These are phyloP conservation scores for Drosophila lutescens DNA, from an alignment of 2,888 invertebrate species.

Conservation along the genomic window DNA sequence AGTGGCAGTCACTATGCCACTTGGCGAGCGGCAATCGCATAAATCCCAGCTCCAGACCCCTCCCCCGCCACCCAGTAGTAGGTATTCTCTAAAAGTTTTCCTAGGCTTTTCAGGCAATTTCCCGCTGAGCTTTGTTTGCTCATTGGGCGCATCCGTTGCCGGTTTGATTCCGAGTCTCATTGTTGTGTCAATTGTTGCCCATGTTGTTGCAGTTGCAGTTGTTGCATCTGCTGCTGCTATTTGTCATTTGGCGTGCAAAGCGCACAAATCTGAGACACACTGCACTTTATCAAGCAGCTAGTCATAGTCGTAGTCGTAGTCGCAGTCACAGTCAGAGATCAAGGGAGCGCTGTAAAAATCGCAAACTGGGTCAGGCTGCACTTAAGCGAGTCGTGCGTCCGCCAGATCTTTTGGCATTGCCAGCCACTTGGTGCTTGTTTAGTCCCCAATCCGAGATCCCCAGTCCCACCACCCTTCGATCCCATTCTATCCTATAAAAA, in stretches of 20 bases:
- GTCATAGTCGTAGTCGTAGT: conserved; percentile 15
- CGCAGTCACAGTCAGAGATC: conserved; percentile 57
- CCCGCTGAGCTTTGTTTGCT: conserved; percentile 78
- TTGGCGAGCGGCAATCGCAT: conserved; percentile 75
- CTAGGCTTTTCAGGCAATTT: conserved; percentile 67
- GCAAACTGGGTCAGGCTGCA: conserved; percentile 75
- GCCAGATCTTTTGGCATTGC: conserved; percentile 65
- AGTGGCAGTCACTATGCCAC: conserved; percentile 77
- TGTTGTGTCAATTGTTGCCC: conserved; percentile 78
- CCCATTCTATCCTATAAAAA: conserved; percentile 4
- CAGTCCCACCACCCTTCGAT: conserved; percentile 12
- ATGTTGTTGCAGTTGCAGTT: conserved; percentile 52
- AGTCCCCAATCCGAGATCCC: conserved; percentile 25
- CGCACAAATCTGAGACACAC: conserved; percentile 72
- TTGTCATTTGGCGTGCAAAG: conserved; percentile 61
- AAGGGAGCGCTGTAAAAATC: conserved; percentile 29
- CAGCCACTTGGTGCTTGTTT: conserved; percentile 63
- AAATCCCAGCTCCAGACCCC: conserved; percentile 43
- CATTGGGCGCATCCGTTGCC: conserved; percentile 80
- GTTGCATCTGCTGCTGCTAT: conserved; percentile 60
- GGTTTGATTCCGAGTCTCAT: conserved; percentile 52
- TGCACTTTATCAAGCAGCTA: conserved; percentile 70
- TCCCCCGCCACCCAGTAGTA: conserved; percentile 2
- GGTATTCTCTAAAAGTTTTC: conserved; percentile 14
- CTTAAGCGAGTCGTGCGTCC: conserved; percentile 79